phyloP scores from a whole-genome alignment of 92 coral and sea anemone genomes.

The Isaurus tuberculatus region DNA sequence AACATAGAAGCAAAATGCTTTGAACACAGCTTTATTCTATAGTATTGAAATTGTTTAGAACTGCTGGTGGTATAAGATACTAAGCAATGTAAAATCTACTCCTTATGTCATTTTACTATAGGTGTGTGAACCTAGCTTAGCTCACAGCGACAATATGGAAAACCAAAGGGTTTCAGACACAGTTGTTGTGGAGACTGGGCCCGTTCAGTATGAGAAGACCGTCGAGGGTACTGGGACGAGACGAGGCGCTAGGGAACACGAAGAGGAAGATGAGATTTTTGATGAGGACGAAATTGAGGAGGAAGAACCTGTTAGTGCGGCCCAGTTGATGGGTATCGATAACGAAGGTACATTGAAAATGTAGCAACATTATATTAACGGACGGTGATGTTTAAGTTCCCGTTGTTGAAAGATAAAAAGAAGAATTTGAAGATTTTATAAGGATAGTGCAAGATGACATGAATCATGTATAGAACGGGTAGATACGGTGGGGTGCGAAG shows the following conservation, averaged over 20 bases:
- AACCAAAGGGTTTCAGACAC: conserved; percentile 32
- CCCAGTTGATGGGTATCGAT: conserved; percentile 89
- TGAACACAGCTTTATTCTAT: not conserved
- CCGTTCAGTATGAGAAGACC: conserved; percentile 84
- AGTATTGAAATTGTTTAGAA: not conserved
- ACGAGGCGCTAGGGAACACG: conserved; percentile 34
- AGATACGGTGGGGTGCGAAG: no score
- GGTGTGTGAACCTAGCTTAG: not conserved
- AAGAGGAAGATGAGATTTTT: conserved; percentile 69
- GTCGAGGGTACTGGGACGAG: conserved; percentile 40
- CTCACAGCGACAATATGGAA: conserved; percentile 11
- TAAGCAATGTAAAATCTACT: not conserved
- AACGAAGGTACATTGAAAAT: conserved; percentile 66
- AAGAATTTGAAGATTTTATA: no score
- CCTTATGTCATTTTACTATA: not conserved
- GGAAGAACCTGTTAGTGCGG: conserved; percentile 87
- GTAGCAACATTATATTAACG: not conserved
- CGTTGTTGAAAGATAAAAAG: not conserved
- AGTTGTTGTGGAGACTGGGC: conserved; percentile 92
- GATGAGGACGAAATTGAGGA: conserved; percentile 83
- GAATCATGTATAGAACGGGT: no score
- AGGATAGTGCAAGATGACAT: no score
- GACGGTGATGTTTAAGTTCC: not conserved
- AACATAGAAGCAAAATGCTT: no score
- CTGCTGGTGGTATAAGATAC: not conserved